These are phyloP conservation scores for Corythucha ciliata DNA, from an alignment of 2,888 invertebrate genomes.

Conservation along the genomic window DNA sequence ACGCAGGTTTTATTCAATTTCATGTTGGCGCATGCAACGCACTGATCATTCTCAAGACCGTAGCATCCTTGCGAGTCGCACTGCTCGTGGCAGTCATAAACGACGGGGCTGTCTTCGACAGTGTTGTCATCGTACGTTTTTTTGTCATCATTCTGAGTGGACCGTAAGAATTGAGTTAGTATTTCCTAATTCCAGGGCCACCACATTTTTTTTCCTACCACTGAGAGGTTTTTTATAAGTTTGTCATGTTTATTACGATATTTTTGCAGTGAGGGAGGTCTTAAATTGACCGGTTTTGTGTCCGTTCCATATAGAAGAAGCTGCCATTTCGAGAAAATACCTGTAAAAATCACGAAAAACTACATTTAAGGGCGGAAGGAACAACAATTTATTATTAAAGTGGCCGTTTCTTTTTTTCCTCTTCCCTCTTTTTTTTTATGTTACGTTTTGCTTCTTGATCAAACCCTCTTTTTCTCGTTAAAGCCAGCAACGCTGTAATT, in stretches of 20 bases:
- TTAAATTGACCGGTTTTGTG: constrained; percentile 28
- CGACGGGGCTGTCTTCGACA: constrained; percentile 16
- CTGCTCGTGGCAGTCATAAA: constrained; percentile 26
- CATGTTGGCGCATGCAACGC: constrained; percentile 26
- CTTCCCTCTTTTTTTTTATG: no score
- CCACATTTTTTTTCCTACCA: not conserved
- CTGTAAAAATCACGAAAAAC: no score
- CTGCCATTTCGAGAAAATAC: constrained; percentile 29
- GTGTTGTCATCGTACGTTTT: constrained; percentile 22
- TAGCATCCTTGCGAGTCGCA: constrained; percentile 28
- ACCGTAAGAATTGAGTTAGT: not conserved
- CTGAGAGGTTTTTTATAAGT: constrained; percentile 16
- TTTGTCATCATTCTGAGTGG: constrained; percentile 8
- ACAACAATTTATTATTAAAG: no score
- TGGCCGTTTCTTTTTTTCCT: no score
- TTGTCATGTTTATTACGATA: constrained; percentile 21
- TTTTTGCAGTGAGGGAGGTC: constrained; percentile 25
- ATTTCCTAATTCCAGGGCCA: not conserved
- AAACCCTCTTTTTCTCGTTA: no score
- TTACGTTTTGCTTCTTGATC: no score
- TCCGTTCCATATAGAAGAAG: constrained; percentile 30
- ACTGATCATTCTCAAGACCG: constrained; percentile 24
- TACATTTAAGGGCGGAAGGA: no score
- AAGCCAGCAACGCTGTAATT: no score
- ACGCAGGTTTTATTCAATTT: constrained; percentile 28